Percentiles rank a stretch among this genome's conserved stretches.
Evolutionary conservation across 2,888 invertebrate genomes (phyloP).

Genomic region (Cantharis lateralis): DNA sequence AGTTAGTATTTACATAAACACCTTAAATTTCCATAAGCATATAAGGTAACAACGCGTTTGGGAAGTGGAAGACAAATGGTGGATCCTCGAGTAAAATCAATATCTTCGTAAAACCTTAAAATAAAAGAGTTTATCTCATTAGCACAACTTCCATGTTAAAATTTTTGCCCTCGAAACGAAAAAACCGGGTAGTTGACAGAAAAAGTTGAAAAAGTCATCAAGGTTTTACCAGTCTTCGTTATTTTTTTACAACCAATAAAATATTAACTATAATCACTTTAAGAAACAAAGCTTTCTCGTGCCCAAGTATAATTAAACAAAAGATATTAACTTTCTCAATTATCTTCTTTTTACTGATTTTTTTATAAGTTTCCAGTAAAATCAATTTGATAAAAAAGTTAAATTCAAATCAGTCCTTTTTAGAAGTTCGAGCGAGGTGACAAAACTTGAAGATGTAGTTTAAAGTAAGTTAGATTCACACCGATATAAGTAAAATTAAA

Average conservation of each 20-base stretch:
- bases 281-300: not conserved
- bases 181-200: not conserved
- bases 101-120: not conserved
- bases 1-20: not conserved
- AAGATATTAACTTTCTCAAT: not conserved
- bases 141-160: not conserved
- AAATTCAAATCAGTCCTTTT: not conserved
- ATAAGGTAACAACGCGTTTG: not conserved
- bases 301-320: not conserved
- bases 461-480: not conserved
- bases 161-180: not conserved
- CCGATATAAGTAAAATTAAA: not conserved
- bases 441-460: not conserved
- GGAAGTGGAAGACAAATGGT: not conserved
- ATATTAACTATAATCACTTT: not conserved
- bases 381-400: not conserved
- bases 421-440: not conserved
- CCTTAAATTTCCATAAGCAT: not conserved
- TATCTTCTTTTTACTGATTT: not conserved
- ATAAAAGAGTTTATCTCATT: not conserved
- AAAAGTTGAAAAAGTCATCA: not conserved
- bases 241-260: not conserved
- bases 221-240: not conserved
- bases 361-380: not conserved
- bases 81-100: not conserved